Conservation (phyloP, 2,888 invertebrate species). For the Oeneis ivallda region DNA sequence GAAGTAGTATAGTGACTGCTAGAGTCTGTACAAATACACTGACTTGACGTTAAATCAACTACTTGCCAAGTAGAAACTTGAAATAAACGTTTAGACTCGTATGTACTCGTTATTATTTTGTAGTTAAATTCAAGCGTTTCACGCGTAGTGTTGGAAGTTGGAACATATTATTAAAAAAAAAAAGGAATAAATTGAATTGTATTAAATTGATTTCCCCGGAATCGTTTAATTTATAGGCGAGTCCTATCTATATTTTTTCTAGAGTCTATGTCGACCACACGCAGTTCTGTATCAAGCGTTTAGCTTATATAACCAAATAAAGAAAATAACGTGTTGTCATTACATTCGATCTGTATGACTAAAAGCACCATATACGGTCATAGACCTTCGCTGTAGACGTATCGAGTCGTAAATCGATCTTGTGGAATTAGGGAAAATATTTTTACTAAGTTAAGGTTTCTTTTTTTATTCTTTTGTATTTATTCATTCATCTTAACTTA, state of each 20-base stretch:
- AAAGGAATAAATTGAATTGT: too few relatives aligned
- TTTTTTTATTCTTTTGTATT: too few relatives aligned
- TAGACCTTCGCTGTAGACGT: conserved; percentile 24
- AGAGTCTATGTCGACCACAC: conserved; percentile 25
- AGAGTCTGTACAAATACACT: too few relatives aligned
- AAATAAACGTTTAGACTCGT: too few relatives aligned
- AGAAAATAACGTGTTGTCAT: conserved; percentile 23
- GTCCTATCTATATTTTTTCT: neutral
- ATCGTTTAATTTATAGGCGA: neutral
- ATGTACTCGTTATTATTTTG: too few relatives aligned
- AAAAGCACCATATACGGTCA: conserved; percentile 28
- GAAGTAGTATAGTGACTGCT: too few relatives aligned
- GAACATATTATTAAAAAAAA: too few relatives aligned
- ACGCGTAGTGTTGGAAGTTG: too few relatives aligned
- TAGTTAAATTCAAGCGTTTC: too few relatives aligned
- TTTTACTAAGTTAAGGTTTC: neutral
- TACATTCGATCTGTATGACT: conserved; percentile 28
- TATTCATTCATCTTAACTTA: too few relatives aligned
- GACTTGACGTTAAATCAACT: too few relatives aligned
- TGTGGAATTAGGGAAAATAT: conserved; percentile 15
- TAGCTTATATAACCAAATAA: conserved; percentile 37
- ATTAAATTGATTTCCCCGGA: neutral
- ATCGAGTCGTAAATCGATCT: conserved; percentile 21
- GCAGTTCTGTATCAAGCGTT: conserved; percentile 19
- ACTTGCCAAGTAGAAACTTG: too few relatives aligned